Conservation (phyloP, 2,888 invertebrate species). For the Cryptus viduatorius region DNA sequence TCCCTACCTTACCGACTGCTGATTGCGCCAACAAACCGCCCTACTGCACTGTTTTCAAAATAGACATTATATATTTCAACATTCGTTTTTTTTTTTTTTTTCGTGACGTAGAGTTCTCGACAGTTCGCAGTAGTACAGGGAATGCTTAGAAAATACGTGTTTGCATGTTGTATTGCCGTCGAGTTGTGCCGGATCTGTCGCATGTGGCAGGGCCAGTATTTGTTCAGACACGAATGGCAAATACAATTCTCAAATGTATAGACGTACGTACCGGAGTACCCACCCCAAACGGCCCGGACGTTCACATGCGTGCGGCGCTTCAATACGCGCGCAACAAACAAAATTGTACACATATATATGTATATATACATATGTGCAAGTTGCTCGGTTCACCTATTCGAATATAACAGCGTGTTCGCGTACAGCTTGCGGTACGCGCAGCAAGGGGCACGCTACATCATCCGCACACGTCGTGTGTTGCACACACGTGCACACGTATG, state of each 20-base stretch:
- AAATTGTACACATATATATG: conserved; percentile 1
- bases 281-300: conserved; percentile 12
- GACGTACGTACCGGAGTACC: conserved; percentile 24
- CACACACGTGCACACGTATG: conserved; percentile 26
- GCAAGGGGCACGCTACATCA: conserved; percentile 36
- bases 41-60: not conserved
- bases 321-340: conserved; percentile 20
- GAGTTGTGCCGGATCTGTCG: conserved; percentile 67
- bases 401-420: conserved; percentile 36
- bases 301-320: conserved; percentile 22
- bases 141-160: conserved; percentile 66
- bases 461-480: conserved; percentile 1
- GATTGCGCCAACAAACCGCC: too few species aligned
- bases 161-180: conserved; percentile 67
- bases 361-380: conserved; percentile 12
- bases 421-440: not conserved
- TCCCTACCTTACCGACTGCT: not conserved
- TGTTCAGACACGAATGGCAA: conserved; percentile 73
- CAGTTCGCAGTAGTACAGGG: conserved; percentile 39
- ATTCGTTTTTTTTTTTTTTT: conserved; percentile 18
- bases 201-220: conserved; percentile 71
- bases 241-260: conserved; percentile 66
- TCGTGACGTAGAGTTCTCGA: conserved; percentile 34
- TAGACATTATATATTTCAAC: conserved; percentile 3
- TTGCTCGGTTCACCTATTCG: conserved; percentile 11